Evolutionary conservation across 2,888 invertebrate species (phyloP), one percentile per base, ranked within the genome.

Genomic region (Therioaphis trifolii): DNA sequence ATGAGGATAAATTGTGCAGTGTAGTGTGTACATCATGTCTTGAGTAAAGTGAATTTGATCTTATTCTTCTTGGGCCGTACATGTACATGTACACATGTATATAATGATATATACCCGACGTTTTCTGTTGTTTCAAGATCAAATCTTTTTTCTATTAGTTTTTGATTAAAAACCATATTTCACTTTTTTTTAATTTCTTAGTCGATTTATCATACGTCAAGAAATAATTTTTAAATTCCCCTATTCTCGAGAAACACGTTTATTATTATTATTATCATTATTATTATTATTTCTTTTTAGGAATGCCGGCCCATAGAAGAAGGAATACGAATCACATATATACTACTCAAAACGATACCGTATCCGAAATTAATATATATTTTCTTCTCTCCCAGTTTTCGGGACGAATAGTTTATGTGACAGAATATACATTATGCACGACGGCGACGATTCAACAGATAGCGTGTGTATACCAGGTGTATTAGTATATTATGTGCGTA

Each of bases 401-500:
- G 69, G 78, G 78, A 79, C 78, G 78, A 55, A 69, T 79, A 69
- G 78, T 79, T 79, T 79, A 79, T 79, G 78, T 79, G 78, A 79
- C 78, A 55, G 78, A 79, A 79, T 55, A 79, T 27, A 69, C 78
- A 69, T 69, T 69, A 69, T 55, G 78, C 78, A 55, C 52, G 40
- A 40, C 69, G 52, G 55, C 55, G 68, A 40, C 74, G 55, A 55
- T 55, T 14, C 35, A 21, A n/a, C 72, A 35, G 66, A 78, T 78
- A 40, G 66, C 68, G 68, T 52, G 78, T 18, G 15, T 74, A 74
- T 58, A 58, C 55, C 24, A 75, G 24, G 49, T 58, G 2, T 58
- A 58, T 0, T 11, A n/a, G 24, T 9, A 58, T 58, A 58, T n/a
- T n/a, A 0, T 21, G 9, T 14, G n/a, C n/a, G n/a, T n/a, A n/a